Percentiles rank a stretch among this genome's conserved stretches.
These are phyloP conservation scores for Sprattus sprattus DNA, from an alignment of 2,113 vertebrate species.

Conservation along the genomic window DNA sequence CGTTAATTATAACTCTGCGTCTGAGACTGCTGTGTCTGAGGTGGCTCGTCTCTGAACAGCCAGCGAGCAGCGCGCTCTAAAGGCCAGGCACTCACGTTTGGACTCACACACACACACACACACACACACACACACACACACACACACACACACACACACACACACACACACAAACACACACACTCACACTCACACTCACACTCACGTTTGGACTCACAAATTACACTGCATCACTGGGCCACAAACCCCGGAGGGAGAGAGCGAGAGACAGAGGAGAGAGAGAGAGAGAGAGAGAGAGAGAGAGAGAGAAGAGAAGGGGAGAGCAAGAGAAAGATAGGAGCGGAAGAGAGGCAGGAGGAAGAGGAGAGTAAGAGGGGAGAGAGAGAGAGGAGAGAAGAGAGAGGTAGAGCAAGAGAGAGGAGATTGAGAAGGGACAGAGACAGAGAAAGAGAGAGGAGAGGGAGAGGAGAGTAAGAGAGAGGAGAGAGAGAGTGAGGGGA, in stretches of 20 bases:
- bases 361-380: no score
- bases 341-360: no score
- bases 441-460: not conserved
- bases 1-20: not conserved
- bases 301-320: not conserved
- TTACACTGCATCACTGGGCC: slow-evolving; percentile 50
- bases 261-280: slow-evolving; percentile 35
- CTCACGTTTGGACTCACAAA: slow-evolving; percentile 55
- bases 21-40: no score
- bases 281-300: slow-evolving; percentile 43
- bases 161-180: no score
- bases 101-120: slow-evolving; percentile 38
- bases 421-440: no score
- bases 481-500: not conserved
- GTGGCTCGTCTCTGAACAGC: not conserved
- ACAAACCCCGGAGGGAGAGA: slow-evolving; percentile 35
- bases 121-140: slow-evolving; percentile 36
- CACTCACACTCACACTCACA: no score
- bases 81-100: slow-evolving; percentile 33
- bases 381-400: no score
- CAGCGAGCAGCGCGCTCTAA: slow-evolving; percentile 21
- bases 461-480: not conserved
- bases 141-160: slow-evolving; percentile 39
- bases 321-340: no score
- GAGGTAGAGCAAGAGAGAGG: no score